phyloP scores from a whole-genome alignment of 2,113 vertebrate species.

The Ammodytes marinus region DNA sequence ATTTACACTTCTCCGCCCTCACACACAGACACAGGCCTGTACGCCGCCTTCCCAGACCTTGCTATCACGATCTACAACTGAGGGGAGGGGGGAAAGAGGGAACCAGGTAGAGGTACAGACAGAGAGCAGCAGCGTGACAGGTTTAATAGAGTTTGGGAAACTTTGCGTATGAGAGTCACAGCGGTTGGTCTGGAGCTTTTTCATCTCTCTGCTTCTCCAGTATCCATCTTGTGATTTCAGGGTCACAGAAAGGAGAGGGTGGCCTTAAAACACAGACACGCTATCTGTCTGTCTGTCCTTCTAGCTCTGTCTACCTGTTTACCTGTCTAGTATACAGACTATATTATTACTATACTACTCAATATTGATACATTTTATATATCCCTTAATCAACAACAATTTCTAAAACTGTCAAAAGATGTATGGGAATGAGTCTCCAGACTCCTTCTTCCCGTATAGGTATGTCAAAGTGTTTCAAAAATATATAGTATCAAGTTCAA shows the following conservation, averaged over 20 bases:
- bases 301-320: neutral
- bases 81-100: slow-evolving; percentile 32
- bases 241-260: slow-evolving; percentile 53
- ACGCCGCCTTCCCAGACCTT: slow-evolving; percentile 85
- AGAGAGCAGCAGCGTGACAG: slow-evolving; percentile 77
- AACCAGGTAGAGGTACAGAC: slow-evolving; percentile 40
- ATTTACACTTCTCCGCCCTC: slow-evolving; percentile 94
- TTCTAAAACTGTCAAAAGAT: neutral
- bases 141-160: slow-evolving; percentile 83
- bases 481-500: neutral
- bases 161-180: slow-evolving; percentile 65
- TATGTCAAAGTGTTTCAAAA: neutral
- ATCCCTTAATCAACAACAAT: neutral
- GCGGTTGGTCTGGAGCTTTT: slow-evolving; percentile 68
- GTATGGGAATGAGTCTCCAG: neutral
- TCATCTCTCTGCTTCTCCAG: slow-evolving; percentile 14
- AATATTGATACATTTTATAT: neutral
- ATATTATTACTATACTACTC: too few relatives aligned
- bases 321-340: neutral
- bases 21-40: slow-evolving; percentile 59
- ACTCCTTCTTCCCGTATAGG: neutral
- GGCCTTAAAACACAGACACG: slow-evolving; percentile 28
- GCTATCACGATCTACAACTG: slow-evolving; percentile 62
- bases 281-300: neutral
- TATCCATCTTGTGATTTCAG: slow-evolving; percentile 53